phyloP scores from a whole-genome alignment of 1,140 invertebrate species.

The Megathymus violae region DNA sequence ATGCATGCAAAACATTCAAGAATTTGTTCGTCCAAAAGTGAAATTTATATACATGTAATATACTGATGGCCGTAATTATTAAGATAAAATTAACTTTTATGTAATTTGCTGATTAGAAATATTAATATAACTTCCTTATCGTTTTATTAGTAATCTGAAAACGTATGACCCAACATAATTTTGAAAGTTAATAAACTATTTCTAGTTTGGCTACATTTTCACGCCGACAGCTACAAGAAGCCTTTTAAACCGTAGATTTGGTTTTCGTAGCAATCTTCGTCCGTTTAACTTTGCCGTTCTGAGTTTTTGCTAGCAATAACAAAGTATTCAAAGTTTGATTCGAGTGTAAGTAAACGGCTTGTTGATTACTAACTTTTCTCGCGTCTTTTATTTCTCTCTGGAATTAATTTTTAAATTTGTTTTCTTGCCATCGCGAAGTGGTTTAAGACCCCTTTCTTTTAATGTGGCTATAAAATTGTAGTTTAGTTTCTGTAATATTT shows the following conservation, averaged over 20 bases:
- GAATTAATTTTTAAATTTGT: slow-evolving; percentile 7
- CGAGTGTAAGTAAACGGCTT: slow-evolving; percentile 25
- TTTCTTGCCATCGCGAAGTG: neutral
- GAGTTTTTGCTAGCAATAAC: slow-evolving; percentile 26
- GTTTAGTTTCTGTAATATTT: no score
- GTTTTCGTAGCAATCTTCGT: slow-evolving; percentile 17
- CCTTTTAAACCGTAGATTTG: slow-evolving; percentile 14
- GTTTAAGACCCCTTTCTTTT: neutral
- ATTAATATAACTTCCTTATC: no score
- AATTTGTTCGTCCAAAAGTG: no score
- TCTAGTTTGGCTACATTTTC: neutral
- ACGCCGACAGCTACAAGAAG: neutral
- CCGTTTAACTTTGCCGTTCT: slow-evolving; percentile 15
- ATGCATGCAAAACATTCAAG: no score
- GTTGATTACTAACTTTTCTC: slow-evolving; percentile 24
- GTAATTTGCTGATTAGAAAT: no score
- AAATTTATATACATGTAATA: no score
- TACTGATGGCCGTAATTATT: no score
- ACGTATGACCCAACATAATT: no score
- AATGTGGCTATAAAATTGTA: neutral
- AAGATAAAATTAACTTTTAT: no score
- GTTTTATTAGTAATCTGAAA: no score
- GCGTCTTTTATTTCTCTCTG: neutral
- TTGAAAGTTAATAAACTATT: no score
- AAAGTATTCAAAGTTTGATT: slow-evolving; percentile 21